Evolutionary conservation across 2,888 invertebrate species (phyloP), one percentile per base, ranked within the genome.

Genomic region (Pachymerium ferrugineum): DNA sequence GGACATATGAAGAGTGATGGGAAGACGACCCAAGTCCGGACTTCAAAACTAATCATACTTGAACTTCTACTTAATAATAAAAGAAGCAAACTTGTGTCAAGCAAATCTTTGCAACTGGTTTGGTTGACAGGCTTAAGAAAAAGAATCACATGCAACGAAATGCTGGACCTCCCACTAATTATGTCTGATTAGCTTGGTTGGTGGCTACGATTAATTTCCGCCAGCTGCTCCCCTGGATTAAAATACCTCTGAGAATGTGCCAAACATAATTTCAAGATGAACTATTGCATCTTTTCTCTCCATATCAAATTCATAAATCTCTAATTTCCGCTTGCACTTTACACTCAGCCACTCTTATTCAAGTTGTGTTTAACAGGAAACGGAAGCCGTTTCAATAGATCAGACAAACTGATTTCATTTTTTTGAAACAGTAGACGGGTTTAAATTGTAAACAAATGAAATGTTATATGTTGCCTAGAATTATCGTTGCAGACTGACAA

Each of bases 1-100:
- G 62, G 62, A 62, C 62, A 62, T 62, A 62, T 62, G 62, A 62
- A 62, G 62, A 62, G 28, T 62, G 62, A 62, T 62, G 62, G 62
- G 28, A 62, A 62, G 62, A 22, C 25, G 28, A 62, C 22, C 22
- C 25, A 28, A 25, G 62, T 28, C 12, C 62, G 62, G 12, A 62
- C 28, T 62, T 62, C 28, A 10, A 62, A 62, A 62, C 62, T 62
- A 62, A 62, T 62, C 62, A 62, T 62, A 28, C 25, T 62, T 62
- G 62, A 62, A 62, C 62, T 62, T 28, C 8, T 22, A 62, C 28
- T 62, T 28, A 62, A 22, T 8, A 62, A 6, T n/a, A 62, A 28
- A 62, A 22, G 62, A 62, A 25, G n/a, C 25, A 10, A 62, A 14
- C 62, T 28, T 12, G 25, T n/a, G n/a, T n/a, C 28, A 62, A 28